Percentiles rank a stretch among this genome's conserved stretches.
Conservation (phyloP, 2,113 vertebrate genomes). For the Dissostichus mawsoni region DNA sequence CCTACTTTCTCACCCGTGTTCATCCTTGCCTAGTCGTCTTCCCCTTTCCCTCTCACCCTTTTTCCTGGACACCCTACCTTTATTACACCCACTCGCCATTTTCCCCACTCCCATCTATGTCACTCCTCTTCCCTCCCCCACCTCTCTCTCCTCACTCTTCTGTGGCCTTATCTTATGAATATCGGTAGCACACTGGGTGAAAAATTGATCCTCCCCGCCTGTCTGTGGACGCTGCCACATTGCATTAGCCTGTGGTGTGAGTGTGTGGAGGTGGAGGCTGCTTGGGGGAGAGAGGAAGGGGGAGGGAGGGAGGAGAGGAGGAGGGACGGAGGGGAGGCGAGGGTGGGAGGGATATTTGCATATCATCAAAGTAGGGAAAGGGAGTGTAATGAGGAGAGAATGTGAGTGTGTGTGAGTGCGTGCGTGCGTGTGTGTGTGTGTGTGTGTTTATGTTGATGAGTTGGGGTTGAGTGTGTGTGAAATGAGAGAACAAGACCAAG, state of each 20-base stretch:
- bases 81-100: slow-evolving; percentile 69
- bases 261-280: slow-evolving; percentile 39
- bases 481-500: slow-evolving; percentile 65
- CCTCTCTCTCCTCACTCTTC: slow-evolving; percentile 59
- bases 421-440: slow-evolving; percentile 49
- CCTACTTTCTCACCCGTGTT: slow-evolving; percentile 67
- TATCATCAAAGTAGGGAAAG: slow-evolving; percentile 80
- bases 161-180: slow-evolving; percentile 84
- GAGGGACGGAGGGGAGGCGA: slow-evolving; percentile 48
- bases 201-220: slow-evolving; percentile 84
- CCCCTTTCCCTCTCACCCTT: slow-evolving; percentile 37
- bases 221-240: slow-evolving; percentile 82
- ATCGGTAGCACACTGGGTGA: slow-evolving; percentile 84
- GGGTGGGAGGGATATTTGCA: slow-evolving; percentile 76
- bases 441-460: slow-evolving; percentile 47
- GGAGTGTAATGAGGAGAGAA: slow-evolving; percentile 74
- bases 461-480: slow-evolving; percentile 63
- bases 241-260: slow-evolving; percentile 71
- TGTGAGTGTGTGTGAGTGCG: slow-evolving; percentile 19
- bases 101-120: slow-evolving; percentile 54
- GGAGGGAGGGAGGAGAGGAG: slow-evolving; percentile 53
- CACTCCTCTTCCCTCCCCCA: slow-evolving; percentile 45
- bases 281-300: slow-evolving; percentile 42
- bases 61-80: slow-evolving; percentile 53
- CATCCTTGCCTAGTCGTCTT: slow-evolving; percentile 38